Evolutionary conservation across 2,888 invertebrate species (phyloP), one percentile per base, ranked within the genome.

Genomic region (Pachydiplax longipennis): DNA sequence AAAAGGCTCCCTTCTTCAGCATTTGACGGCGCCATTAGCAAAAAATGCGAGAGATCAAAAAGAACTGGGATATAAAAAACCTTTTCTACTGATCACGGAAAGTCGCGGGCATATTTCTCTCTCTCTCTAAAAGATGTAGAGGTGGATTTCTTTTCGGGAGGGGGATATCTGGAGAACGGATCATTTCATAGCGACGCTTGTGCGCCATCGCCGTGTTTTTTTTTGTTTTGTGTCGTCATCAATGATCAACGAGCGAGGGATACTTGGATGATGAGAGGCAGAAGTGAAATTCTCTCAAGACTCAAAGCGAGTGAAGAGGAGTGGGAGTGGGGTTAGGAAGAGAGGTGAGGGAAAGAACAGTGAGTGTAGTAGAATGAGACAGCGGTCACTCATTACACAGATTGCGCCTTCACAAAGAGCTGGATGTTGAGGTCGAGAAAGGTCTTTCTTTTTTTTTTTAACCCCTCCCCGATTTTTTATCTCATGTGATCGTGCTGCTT

Each of bases 361-460:
- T 31, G n/a, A 37, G 87, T 15, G 31, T 82, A 10, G 18, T n/a
- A n/a, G n/a, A n/a, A n/a, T n/a, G 35, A 87, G 87, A 65, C 87
- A 61, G 87, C 87, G 87, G 87, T 87, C 87, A 87, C 87, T 87
- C 87, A 87, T 87, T 87, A 87, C 87, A 87, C 61, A 61, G 87
- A 87, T 87, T 87, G 87, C 65, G 61, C 87, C 87, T 65, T 87
- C 40, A 61, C 87, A 87, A 87, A 87, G 87, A 83, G 58, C 53
- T 83, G n/a, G n/a, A n/a, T n/a, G n/a, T n/a, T n/a, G 83, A 83
- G 53, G 83, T 83, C 58, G 87, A 83, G 83, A 53, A 53, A 48
- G 53, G 53, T 13, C 48, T 18, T 40, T 83, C n/a, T n/a, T n/a
- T n/a, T 22, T 37, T 61, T 58, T 58, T 58, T 83, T 37, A 37